A percentile compares a stretch with the other conserved stretches of the same genome.
These are phyloP conservation scores for Goniozus legneri DNA, from an alignment of 1,140 invertebrate genomes.

Conservation along the genomic window DNA sequence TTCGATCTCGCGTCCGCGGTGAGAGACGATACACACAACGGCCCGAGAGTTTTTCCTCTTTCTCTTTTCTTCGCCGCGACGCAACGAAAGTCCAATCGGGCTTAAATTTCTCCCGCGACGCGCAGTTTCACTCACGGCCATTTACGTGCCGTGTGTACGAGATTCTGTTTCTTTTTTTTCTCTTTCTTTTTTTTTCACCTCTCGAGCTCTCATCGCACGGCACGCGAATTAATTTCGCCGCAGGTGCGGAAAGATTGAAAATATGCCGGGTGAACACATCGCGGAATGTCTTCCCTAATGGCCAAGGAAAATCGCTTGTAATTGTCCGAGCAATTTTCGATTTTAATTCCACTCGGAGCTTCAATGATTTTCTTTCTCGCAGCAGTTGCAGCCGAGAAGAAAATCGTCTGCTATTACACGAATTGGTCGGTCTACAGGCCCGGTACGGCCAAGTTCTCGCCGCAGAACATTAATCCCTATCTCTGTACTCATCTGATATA, in stretches of 20 bases:
- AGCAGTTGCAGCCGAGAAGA: constrained; percentile 59
- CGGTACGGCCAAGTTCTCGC: constrained; percentile 85
- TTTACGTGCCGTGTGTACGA: constrained; percentile 22
- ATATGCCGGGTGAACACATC: no score
- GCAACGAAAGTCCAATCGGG: constrained; percentile 38
- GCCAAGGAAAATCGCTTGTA: no score
- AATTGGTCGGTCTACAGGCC: constrained; percentile 90
- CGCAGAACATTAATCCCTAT: constrained; percentile 93
- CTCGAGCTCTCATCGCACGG: no score
- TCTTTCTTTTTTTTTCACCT: no score
- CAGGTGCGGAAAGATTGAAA: no score
- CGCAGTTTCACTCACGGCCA: constrained; percentile 35
- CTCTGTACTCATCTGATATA: constrained; percentile 93
- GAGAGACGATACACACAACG: neutral
- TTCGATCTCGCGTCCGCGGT: constrained; percentile 15
- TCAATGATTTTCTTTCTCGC: constrained; percentile 22
- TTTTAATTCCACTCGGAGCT: no score
- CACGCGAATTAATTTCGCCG: no score
- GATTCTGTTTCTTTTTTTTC: no score
- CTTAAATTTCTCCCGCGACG: constrained; percentile 35
- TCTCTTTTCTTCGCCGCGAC: constrained; percentile 9
- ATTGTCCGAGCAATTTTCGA: no score
- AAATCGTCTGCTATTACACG: constrained; percentile 90
- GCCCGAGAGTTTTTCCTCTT: no score
- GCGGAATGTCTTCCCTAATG: no score